These are phyloP conservation scores for Lacerta viridis DNA, from an alignment of 2,797 vertebrate genomes.

Conservation along the genomic window DNA sequence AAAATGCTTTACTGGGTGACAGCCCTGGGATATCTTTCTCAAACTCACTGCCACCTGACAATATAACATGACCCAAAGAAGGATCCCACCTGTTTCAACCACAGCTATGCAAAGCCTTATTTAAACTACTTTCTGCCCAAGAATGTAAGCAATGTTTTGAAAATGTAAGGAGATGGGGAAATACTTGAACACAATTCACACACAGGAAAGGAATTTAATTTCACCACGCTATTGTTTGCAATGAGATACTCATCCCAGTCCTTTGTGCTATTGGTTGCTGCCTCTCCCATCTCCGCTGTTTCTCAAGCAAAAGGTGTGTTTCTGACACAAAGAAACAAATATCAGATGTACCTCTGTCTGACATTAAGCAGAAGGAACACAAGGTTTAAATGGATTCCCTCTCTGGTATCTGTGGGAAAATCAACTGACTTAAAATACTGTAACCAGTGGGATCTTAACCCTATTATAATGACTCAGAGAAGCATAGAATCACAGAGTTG, in stretches of 20 bases:
- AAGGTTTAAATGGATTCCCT: not conserved
- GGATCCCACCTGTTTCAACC: not conserved
- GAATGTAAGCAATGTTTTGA: no score
- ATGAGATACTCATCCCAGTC: not conserved
- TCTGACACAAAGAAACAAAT: not conserved
- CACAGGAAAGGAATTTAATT: not conserved
- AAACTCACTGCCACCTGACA: not conserved
- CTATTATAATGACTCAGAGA: not conserved
- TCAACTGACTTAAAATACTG: conserved; percentile 12
- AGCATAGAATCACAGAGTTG: not conserved
- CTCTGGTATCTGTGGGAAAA: not conserved
- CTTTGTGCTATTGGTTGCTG: no score
- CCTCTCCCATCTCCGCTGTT: no score
- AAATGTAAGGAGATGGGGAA: not conserved
- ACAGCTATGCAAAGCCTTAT: not conserved
- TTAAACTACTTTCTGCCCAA: not conserved
- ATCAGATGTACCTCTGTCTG: not conserved
- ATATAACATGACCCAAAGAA: not conserved
- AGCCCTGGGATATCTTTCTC: not conserved
- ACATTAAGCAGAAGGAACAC: not conserved
- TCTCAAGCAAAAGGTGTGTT: not conserved
- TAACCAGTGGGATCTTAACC: not conserved
- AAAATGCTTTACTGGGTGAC: no score
- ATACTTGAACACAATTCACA: not conserved
- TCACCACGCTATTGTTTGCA: not conserved